Percentiles rank a stretch among this genome's conserved stretches.
Conservation (phyloP, 2,113 vertebrate genomes). For the Phalacrocorax carbo region DNA sequence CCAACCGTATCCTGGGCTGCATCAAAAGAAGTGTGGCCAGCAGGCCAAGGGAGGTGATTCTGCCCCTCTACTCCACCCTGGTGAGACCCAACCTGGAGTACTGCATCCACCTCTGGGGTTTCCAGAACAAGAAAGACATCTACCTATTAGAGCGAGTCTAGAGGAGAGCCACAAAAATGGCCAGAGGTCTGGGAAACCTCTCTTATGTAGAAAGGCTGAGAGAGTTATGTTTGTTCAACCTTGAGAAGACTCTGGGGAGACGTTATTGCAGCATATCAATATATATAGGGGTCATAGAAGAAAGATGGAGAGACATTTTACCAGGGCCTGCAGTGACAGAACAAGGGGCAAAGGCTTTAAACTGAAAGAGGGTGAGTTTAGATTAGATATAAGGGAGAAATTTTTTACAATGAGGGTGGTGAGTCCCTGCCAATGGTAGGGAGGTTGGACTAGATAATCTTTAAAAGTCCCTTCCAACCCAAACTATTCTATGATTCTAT, state of each 20-base stretch:
- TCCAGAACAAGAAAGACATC: not conserved
- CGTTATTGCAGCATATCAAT: not conserved
- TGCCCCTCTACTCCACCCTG: accelerated
- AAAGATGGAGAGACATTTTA: not conserved
- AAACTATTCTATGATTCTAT: not conserved
- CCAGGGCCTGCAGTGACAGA: not conserved
- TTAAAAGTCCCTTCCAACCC: not conserved
- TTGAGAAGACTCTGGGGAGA: not conserved
- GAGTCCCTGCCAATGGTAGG: not conserved
- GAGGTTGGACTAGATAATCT: not conserved
- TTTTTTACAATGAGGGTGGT: not conserved
- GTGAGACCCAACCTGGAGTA: not conserved
- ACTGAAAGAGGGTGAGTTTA: not conserved
- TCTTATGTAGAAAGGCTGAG: not conserved
- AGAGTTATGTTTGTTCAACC: not conserved
- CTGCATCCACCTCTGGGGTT: accelerated
- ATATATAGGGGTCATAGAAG: not conserved
- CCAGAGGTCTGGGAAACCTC: not conserved
- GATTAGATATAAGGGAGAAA: not conserved
- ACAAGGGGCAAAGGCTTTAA: not conserved
- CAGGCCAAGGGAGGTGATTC: not conserved
- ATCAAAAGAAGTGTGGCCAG: accelerated
- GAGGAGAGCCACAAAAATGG: accelerated
- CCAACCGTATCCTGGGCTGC: accelerated
- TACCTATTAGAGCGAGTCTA: not conserved